A percentile compares a stretch with the other conserved stretches of the same genome.
Conservation (phyloP, 2,797 vertebrate species). For the Notolepis coatsorum region DNA sequence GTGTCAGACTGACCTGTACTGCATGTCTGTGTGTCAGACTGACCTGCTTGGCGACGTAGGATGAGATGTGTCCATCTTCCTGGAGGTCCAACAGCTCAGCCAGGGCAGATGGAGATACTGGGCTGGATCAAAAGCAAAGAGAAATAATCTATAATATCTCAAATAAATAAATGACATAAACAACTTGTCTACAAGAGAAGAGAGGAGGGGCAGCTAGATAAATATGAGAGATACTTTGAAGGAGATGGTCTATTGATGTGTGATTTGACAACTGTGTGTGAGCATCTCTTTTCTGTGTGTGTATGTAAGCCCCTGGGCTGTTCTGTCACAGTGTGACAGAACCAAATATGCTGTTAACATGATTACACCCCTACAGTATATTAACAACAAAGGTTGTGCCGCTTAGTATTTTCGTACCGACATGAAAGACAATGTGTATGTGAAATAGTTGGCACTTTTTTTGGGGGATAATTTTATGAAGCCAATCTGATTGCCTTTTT, state of each 20-base stretch:
- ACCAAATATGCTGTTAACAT: conserved; percentile 34
- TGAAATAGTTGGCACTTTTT: too few relatives aligned
- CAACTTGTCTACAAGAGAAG: conserved; percentile 33
- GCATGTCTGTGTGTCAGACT: conserved; percentile 43
- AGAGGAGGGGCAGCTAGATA: neutral
- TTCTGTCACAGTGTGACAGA: conserved; percentile 11
- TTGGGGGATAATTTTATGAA: too few relatives aligned
- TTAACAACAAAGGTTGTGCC: too few relatives aligned
- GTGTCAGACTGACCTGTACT: too few relatives aligned
- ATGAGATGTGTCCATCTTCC: conserved; percentile 87
- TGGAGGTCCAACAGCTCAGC: conserved; percentile 91
- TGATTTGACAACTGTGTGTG: conserved; percentile 18
- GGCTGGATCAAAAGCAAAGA: conserved; percentile 81
- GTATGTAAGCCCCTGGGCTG: conserved; percentile 44
- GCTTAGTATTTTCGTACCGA: too few relatives aligned
- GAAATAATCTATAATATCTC: conserved; percentile 44
- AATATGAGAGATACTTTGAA: neutral
- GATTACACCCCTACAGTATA: conserved; percentile 1
- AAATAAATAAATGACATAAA: conserved; percentile 34
- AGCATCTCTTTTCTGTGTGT: conserved; percentile 29
- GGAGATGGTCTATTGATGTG: conserved; percentile 13
- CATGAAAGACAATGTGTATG: too few relatives aligned
- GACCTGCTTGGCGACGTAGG: conserved; percentile 90
- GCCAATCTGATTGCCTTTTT: too few relatives aligned
- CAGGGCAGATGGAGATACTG: conserved; percentile 82